Base-by-base conservation (phyloP, 2,797 vertebrate genomes). In the Crocidura indochinensis region DNA sequence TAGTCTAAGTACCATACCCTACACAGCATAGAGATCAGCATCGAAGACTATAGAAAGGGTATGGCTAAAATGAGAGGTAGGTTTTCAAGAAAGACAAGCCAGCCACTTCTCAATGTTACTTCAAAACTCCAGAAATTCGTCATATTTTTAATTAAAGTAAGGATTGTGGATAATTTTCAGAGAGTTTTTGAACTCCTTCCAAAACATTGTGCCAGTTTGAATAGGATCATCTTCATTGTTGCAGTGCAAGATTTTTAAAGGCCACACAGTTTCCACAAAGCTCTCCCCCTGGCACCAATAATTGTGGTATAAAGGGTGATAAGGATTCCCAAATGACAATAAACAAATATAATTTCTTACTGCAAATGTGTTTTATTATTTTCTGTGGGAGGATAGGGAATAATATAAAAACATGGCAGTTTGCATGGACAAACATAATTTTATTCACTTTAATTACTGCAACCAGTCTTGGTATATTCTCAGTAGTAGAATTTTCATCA, bases 311-410 rank as follows among this genome's bases (percentile, higher is more conserved):
- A 90, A 84, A 62, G n/a, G 46, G 3, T 79, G 29, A 44, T 80
- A 49, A 91, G 6, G 44, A 90, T 62, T 91, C 87, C 87, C 80
- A 79, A 69, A 75, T 78, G 87, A 65, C 24, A 31, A 6, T 78
- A 29, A 60, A 56, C 73, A 90, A 85, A 78, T 84, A 82, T 53
- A 72, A 84, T 87, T 86, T 84, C 83, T 92, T n/a, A 80, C 29
- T 81, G 71, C 80, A 90, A 95, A 74, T 95, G 74, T 91, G 93
- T 27, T 68, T 84, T 84, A 22, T 76, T 90, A 84, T 90, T 62
- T 71, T 87, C 15, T 87, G 49, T 51, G 47, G 20, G 49, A 68
- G 47, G 8, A 73, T 56, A 31, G 62, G 44, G 76, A 95, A 38
- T 29, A 44, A 29, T 88, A 88, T 74, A 60, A 64, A 88, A 84